Base-by-base conservation (phyloP, 1,140 invertebrate genomes). In the Zaprionus africanus region DNA sequence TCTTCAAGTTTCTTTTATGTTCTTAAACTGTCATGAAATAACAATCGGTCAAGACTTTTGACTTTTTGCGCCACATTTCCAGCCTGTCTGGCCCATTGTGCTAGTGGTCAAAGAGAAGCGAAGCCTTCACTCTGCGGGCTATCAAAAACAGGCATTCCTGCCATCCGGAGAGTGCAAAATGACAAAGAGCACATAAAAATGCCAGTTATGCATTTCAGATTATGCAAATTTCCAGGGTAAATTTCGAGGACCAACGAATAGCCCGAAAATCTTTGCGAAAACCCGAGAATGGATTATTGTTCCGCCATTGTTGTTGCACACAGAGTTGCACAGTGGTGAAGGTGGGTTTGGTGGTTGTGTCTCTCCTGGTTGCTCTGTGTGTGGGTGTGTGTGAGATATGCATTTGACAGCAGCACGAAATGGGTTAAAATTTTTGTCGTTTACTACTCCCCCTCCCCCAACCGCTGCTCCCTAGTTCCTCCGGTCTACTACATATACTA, bases 371-470 rank as follows among this genome's bases (percentile, higher is more conserved):
- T 34, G 15, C 26, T 58, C 53, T 17, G 62, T 41, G 51, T 66
- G 73, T 28, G 46, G 51, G 65, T 53, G 46, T 46, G 53, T 78
- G 53, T 79, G 59, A 22, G 46, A 57, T 41, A 38, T 72, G 43
- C 57, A 57, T 49, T 49, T 78, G 34, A 59, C 58, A 68, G 66
- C 41, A 54, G 46, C 41, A 53, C 13, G 31, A 59, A 41, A 51
- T 71, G 68, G 41, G 54, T 43, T 59, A 46, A 57, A 24, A 49
- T 41, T 60, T 36, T 38, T 63, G 49, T 49, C 19, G n/a, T 13
- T n/a, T 19, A 11, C 58, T 60, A 11, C 53, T 56, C 38, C 19
- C 22, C 57, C 24, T n/a, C 49, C 34, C 34, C n/a, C 22, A 22
- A 1, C 36, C 26, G 4, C 17, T 17, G 13, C 13, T 17, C 26